phyloP scores from a whole-genome alignment of 2,888 invertebrate species.

The Agrotis clavis region DNA sequence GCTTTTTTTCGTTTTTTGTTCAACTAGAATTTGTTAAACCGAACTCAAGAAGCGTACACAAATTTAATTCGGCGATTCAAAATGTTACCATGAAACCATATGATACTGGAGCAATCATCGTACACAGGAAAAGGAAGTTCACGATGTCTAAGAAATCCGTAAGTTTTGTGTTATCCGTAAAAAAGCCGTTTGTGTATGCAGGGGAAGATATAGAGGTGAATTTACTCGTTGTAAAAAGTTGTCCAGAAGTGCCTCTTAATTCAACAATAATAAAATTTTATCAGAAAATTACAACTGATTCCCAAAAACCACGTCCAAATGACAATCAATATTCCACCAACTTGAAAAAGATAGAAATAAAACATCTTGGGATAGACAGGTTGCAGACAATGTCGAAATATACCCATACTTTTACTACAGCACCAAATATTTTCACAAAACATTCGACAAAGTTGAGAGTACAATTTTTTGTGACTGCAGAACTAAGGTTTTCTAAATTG shows the following conservation, averaged over 20 bases:
- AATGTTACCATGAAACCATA: not conserved
- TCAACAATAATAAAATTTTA: not conserved
- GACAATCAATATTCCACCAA: not conserved
- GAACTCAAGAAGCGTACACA: not conserved
- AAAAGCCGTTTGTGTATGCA: not conserved
- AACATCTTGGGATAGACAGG: slow-evolving; percentile 1
- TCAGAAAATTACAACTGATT: no score
- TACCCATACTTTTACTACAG: not conserved
- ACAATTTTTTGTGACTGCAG: not conserved
- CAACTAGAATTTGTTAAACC: not conserved
- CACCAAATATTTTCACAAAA: not conserved
- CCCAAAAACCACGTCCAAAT: no score
- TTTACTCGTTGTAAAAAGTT: not conserved
- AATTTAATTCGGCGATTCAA: not conserved
- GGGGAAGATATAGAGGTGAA: not conserved
- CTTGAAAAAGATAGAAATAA: not conserved
- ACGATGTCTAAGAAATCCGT: not conserved
- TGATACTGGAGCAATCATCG: no score
- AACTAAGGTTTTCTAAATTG: not conserved
- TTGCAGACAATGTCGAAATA: not conserved
- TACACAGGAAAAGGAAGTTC: not conserved
- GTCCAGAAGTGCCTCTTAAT: not conserved
- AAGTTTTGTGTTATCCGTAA: not conserved
- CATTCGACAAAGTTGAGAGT: not conserved
- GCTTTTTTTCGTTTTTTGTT: slow-evolving; percentile 11